Evolutionary conservation across 1,140 invertebrate genomes (phyloP).

Genomic region (Lepeophtheirus salmonis): DNA sequence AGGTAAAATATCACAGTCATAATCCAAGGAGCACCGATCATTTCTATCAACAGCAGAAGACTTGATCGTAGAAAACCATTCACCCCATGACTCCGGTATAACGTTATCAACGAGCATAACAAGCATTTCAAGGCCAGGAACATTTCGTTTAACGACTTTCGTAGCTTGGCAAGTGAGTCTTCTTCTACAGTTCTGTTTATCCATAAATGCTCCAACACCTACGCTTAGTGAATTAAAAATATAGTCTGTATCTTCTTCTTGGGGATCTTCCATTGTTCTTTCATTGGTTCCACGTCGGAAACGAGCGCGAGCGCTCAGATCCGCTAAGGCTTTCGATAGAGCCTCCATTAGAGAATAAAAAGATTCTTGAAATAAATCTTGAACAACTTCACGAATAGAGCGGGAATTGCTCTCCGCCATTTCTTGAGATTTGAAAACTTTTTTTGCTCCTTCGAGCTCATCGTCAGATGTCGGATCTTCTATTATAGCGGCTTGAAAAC

Average conservation of each 20-base stretch:
- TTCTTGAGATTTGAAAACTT: too few relatives aligned
- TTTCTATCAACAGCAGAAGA: constrained; percentile 1
- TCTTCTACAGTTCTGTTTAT: not conserved
- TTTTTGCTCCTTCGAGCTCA: too few relatives aligned
- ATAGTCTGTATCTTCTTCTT: not conserved
- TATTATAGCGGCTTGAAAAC: too few relatives aligned
- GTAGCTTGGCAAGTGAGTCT: constrained; percentile 1
- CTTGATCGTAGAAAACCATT: constrained; percentile 4
- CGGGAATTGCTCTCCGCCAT: too few relatives aligned
- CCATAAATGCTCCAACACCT: constrained; percentile 3
- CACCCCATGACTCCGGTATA: not conserved
- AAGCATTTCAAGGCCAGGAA: not conserved
- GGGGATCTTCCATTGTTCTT: not conserved
- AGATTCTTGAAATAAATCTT: not conserved
- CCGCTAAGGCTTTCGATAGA: not conserved
- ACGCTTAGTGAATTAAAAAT: not conserved
- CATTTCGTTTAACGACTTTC: not conserved
- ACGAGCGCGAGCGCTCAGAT: not conserved
- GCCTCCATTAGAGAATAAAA: not conserved
- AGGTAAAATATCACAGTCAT: constrained; percentile 4
- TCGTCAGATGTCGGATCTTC: too few relatives aligned
- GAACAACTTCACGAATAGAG: not conserved
- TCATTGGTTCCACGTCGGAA: not conserved
- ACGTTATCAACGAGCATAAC: constrained; percentile 4
- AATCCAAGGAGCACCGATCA: constrained; percentile 1